phyloP scores from a whole-genome alignment of 2,888 invertebrate species.

The Polyploca ridens region DNA sequence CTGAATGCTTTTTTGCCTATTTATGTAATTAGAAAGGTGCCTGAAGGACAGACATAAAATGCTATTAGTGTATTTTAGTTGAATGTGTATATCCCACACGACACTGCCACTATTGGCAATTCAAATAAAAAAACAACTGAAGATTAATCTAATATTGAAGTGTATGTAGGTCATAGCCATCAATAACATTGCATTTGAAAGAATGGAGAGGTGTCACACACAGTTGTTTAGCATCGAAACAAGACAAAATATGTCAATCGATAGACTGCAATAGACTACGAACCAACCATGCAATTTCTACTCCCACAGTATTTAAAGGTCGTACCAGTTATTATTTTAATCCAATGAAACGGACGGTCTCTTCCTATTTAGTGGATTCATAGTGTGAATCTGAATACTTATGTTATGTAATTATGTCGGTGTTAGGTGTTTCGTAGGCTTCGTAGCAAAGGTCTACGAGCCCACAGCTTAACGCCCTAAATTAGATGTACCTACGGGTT shows the following conservation, averaged over 20 bases:
- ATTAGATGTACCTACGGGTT: no score
- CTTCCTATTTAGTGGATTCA: background rate
- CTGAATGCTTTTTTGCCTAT: background rate
- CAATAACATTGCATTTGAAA: slow-evolving; percentile 5
- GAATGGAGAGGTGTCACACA: background rate
- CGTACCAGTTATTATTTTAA: background rate
- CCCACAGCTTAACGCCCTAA: background rate
- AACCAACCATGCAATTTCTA: background rate
- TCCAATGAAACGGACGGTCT: background rate
- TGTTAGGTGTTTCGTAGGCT: background rate
- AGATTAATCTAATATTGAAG: slow-evolving; percentile 2
- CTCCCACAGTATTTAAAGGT: background rate
- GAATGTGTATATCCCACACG: no score
- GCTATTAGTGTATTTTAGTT: no score
- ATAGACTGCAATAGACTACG: background rate
- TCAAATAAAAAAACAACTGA: background rate
- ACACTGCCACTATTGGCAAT: background rate
- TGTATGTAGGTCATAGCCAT: background rate
- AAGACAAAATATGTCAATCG: slow-evolving; percentile 7
- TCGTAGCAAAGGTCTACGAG: background rate
- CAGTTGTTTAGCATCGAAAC: background rate
- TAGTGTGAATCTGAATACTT: background rate
- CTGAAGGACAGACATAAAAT: no score
- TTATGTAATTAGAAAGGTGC: background rate
- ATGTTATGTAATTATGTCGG: no score